phyloP scores from a whole-genome alignment of 2,888 invertebrate genomes.

The Seira ritae region DNA sequence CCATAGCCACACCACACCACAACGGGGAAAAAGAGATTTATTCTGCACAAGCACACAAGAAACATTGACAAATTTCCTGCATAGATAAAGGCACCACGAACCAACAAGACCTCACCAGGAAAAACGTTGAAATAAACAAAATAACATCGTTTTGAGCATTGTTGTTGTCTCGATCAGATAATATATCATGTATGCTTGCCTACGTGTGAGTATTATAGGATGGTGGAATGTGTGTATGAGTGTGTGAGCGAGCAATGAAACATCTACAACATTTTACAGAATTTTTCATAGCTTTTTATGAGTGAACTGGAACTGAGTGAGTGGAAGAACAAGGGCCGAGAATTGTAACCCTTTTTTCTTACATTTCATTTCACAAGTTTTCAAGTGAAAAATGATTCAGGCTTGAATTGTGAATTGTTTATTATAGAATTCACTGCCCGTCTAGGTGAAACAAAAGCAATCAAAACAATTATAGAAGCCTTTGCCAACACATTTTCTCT shows the following conservation, averaged over 20 bases:
- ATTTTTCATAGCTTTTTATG: no score
- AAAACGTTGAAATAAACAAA: no score
- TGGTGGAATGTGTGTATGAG: no score
- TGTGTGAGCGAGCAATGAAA: no score
- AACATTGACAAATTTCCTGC: constrained; percentile 31
- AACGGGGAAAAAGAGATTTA: constrained; percentile 14
- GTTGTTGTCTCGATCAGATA: no score
- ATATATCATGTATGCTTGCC: no score
- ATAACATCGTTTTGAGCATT: no score
- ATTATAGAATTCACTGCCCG: constrained; percentile 50
- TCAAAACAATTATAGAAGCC: constrained; percentile 62
- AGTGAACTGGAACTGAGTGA: no score
- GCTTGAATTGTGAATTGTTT: constrained; percentile 59
- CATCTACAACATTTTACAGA: no score
- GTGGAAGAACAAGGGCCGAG: no score
- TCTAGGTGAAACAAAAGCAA: constrained; percentile 60
- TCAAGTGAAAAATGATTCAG: constrained; percentile 55
- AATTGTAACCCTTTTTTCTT: not conserved
- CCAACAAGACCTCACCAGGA: no score
- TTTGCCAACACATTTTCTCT: constrained; percentile 57
- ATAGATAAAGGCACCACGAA: constrained; percentile 20
- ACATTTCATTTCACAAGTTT: constrained; percentile 51
- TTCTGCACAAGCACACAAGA: constrained; percentile 22
- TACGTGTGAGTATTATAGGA: no score
- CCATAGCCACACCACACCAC: constrained; percentile 9